Conservation (phyloP, 2,113 vertebrate species). For the Meles meles region DNA sequence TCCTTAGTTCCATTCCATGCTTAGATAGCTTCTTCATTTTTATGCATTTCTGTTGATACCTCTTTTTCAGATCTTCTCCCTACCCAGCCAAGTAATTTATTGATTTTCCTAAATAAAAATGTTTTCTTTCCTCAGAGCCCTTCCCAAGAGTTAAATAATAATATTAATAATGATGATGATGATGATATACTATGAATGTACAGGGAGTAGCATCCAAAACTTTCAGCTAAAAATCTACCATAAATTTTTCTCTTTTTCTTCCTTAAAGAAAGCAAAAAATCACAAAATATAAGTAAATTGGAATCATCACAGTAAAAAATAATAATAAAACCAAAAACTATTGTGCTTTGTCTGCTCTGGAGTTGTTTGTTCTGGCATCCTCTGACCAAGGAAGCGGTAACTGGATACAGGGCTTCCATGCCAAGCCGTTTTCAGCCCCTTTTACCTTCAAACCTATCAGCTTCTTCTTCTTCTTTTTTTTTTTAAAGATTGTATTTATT, state of each 20-base stretch:
- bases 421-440: background rate
- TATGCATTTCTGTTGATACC: background rate
- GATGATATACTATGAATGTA: background rate
- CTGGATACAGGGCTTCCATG: background rate
- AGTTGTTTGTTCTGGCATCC: background rate
- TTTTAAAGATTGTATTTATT: too few species aligned
- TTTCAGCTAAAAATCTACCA: background rate
- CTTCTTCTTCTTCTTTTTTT: too few species aligned
- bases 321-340: background rate
- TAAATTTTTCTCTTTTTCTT: background rate
- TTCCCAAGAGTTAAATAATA: background rate
- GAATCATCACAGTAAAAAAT: background rate
- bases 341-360: background rate
- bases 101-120: background rate
- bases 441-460: background rate
- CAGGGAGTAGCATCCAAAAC: background rate
- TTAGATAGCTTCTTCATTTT: background rate
- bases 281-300: background rate
- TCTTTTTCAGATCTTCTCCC: background rate
- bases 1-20: background rate
- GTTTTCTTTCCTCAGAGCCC: background rate
- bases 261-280: background rate
- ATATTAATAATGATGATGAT: background rate
- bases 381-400: background rate
- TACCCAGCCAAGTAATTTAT: background rate